phyloP scores from a whole-genome alignment of 1,140 invertebrate species.

The Chymomyza costata region DNA sequence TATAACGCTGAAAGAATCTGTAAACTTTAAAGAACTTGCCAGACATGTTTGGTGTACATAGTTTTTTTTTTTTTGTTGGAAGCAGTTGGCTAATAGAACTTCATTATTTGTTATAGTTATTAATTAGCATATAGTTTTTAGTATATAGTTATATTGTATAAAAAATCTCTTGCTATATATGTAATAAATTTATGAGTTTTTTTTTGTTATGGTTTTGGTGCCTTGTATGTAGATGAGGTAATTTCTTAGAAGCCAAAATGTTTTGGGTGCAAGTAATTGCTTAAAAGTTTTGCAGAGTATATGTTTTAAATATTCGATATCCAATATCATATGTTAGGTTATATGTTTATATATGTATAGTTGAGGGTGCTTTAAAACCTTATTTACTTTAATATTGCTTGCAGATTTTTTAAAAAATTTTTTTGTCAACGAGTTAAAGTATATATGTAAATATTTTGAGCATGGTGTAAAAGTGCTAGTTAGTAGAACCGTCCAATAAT shows the following conservation, averaged over 20 bases:
- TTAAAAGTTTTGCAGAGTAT: constrained; percentile 31
- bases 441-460: background rate
- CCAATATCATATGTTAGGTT: constrained; percentile 7
- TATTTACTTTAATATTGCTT: constrained; percentile 43
- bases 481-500: too few species aligned
- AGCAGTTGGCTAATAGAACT: too few species aligned
- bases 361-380: background rate
- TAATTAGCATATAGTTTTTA: constrained; percentile 11
- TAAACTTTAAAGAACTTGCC: too few species aligned
- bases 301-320: constrained; percentile 32
- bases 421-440: background rate
- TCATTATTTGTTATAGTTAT: too few species aligned
- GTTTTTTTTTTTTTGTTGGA: too few species aligned
- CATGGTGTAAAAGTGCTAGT: too few species aligned
- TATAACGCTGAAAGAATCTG: constrained; percentile 38
- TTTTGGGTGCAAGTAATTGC: constrained; percentile 45
- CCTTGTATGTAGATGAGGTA: constrained; percentile 67
- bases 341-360: constrained; percentile 26
- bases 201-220: constrained; percentile 45
- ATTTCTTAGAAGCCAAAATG: constrained; percentile 64
- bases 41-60: too few species aligned
- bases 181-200: constrained; percentile 11
- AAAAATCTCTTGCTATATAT: constrained; percentile 37
- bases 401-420: background rate
- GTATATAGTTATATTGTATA: constrained; percentile 41